Conservation (phyloP, 2,888 invertebrate species). For the Eristalis intricaria region DNA sequence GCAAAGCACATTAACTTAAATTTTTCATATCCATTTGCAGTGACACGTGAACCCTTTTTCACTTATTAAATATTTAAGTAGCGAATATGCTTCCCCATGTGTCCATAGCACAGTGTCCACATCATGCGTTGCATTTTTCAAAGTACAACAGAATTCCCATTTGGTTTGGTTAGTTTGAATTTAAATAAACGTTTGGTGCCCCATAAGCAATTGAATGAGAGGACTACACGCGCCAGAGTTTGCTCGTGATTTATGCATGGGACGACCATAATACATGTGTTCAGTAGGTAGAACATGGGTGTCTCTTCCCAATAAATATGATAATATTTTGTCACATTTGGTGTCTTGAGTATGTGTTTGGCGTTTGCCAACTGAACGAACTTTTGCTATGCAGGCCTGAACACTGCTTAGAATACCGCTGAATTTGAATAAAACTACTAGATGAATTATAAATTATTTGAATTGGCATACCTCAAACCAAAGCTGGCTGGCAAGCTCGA, state of each 20-base stretch:
- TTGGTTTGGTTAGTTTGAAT: constrained; percentile 6
- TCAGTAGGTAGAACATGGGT: constrained; percentile 15
- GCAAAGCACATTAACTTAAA: neutral
- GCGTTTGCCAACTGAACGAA: neutral
- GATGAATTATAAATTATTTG: no score
- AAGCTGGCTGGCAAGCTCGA: no score
- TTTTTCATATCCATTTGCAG: neutral
- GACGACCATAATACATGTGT: neutral
- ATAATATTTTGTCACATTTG: constrained; percentile 19
- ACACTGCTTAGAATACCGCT: neutral
- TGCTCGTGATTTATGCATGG: constrained; percentile 27
- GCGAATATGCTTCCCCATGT: neutral
- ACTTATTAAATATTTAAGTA: neutral
- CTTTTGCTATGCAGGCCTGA: neutral
- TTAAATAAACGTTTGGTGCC: constrained; percentile 4
- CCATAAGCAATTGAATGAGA: constrained; percentile 1
- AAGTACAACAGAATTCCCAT: neutral
- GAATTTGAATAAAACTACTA: no score
- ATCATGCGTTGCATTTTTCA: neutral
- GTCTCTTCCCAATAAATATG: constrained; percentile 14
- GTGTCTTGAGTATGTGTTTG: neutral
- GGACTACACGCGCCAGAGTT: constrained; percentile 11
- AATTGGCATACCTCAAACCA: no score
- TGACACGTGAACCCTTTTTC: neutral
- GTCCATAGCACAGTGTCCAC: neutral